Conservation (phyloP, 1,140 invertebrate species). For the Drosophila santomea region DNA sequence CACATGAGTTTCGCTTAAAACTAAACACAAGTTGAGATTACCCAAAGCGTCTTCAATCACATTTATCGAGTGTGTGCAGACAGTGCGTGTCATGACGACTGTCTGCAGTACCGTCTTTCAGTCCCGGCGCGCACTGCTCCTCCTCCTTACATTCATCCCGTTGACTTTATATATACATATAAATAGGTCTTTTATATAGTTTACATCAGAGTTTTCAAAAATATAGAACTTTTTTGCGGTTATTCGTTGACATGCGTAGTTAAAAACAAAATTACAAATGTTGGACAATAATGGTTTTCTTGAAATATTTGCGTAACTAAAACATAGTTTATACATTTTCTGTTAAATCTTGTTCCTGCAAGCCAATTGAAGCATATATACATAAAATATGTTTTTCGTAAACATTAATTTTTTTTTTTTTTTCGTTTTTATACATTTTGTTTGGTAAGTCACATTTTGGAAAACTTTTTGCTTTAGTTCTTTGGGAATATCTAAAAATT, state of each 20-base stretch:
- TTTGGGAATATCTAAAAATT: constrained; percentile 3
- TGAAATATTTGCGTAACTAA: not conserved
- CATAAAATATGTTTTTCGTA: not conserved
- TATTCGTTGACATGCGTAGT: not conserved
- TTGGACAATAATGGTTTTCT: constrained; percentile 21
- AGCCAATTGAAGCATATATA: not conserved
- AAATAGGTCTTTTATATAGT: constrained; percentile 15
- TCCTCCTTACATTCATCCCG: constrained; percentile 14
- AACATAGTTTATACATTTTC: not conserved
- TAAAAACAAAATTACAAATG: constrained; percentile 8
- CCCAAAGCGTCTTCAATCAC: constrained; percentile 63
- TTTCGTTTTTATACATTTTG: not conserved
- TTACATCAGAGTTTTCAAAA: constrained; percentile 29
- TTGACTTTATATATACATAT: constrained; percentile 20
- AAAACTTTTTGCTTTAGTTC: constrained; percentile 5
- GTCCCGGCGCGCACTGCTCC: constrained; percentile 3
- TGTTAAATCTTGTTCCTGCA: not conserved
- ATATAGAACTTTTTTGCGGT: constrained; percentile 1
- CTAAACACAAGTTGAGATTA: constrained; percentile 62
- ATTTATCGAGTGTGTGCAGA: constrained; percentile 36
- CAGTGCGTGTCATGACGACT: not conserved
- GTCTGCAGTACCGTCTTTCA: not conserved
- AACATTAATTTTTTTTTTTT: not conserved
- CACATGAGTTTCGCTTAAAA: constrained; percentile 61
- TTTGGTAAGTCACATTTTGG: constrained; percentile 15